Percentiles rank a stretch among this genome's conserved stretches.
Evolutionary conservation across 2,113 vertebrate species (phyloP).

Genomic region (Thryonomys swinderianus): DNA sequence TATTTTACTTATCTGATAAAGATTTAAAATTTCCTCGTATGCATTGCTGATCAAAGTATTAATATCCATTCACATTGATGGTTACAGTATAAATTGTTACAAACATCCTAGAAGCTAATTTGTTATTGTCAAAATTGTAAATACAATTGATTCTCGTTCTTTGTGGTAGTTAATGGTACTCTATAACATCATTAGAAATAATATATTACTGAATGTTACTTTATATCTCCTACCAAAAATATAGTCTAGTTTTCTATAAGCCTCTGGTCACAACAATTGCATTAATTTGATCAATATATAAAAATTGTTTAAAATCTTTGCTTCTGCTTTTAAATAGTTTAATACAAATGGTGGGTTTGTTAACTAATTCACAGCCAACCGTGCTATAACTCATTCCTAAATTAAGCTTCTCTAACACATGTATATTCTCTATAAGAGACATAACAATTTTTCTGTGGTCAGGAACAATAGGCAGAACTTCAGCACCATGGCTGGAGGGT

Average conservation of each 20-base stretch:
- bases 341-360: neutral
- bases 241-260: neutral
- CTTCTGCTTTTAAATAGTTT: neutral
- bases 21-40: slow-evolving; percentile 2
- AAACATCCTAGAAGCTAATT: neutral
- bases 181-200: neutral
- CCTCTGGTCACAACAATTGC: neutral
- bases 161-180: neutral
- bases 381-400: neutral
- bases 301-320: neutral
- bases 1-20: neutral
- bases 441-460: neutral
- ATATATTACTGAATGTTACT: neutral
- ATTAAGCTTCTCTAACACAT: neutral
- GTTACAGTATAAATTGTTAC: neutral
- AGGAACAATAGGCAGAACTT: neutral
- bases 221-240: neutral
- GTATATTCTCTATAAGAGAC: neutral
- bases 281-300: neutral
- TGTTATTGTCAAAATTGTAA: neutral
- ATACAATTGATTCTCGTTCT: neutral
- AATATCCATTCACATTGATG: neutral
- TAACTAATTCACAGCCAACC: neutral
- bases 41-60: neutral
- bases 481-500: neutral